These are phyloP conservation scores for Pelusios castaneus DNA, from an alignment of 2,113 vertebrate genomes.

Conservation along the genomic window DNA sequence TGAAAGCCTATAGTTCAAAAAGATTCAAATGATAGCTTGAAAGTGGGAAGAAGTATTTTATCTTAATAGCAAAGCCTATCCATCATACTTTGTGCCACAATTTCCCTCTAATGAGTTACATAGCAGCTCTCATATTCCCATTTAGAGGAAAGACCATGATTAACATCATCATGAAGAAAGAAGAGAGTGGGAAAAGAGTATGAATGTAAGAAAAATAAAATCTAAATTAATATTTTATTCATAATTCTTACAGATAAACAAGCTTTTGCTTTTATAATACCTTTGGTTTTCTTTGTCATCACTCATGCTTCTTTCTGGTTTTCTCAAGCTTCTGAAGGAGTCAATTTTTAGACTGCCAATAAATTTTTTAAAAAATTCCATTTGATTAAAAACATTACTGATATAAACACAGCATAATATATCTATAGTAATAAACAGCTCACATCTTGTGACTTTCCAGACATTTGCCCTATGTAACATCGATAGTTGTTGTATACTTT, in stretches of 20 bases:
- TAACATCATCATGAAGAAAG: not conserved
- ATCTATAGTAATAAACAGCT: not conserved
- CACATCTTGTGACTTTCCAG: not conserved
- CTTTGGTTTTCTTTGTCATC: conserved; percentile 77
- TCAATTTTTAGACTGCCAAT: conserved; percentile 69
- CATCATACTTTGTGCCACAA: not conserved
- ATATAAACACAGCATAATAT: not conserved
- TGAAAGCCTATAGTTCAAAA: not conserved
- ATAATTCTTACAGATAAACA: not conserved
- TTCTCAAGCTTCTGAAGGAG: conserved; percentile 67
- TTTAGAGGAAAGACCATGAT: not conserved
- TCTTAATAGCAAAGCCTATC: not conserved
- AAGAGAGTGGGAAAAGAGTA: not conserved
- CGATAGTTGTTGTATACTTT: not conserved
- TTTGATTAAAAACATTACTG: not conserved
- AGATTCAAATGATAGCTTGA: not conserved
- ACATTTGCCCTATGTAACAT: not conserved
- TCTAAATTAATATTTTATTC: not conserved
- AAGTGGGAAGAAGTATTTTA: not conserved
- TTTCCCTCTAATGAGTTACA: not conserved
- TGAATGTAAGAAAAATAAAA: not conserved
- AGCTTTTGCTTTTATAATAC: conserved; percentile 44
- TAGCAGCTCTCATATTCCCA: not conserved
- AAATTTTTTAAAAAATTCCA: conserved; percentile 9
- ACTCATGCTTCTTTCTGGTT: conserved; percentile 75